Base-by-base conservation (phyloP, 2,888 invertebrate genomes). In the Melanotus villosus region DNA sequence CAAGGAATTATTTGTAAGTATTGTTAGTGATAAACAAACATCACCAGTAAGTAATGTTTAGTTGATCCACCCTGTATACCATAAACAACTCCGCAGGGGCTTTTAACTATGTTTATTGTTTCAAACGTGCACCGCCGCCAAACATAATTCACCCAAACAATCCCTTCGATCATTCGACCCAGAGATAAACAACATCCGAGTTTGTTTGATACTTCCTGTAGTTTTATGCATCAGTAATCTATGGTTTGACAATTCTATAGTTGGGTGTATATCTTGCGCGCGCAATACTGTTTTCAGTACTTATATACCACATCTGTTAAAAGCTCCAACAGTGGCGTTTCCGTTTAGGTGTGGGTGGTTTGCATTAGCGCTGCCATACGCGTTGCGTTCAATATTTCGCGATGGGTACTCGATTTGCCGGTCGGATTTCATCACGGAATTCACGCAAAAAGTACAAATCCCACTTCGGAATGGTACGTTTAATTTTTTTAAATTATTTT, bases 251-350 rank as follows among this genome's bases (percentile, higher is more conserved):
- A 63, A 50, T 32, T 69, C 69, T 69, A 30, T 65, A 60, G 69
- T 65, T 69, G 69, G 69, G 69, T 69, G 69, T 69, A 69, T 41
- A 34, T 52, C 59, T 45, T 69, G 69, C 69, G 69, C 69, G 54
- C 69, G 69, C 69, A 69, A 34, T 32, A 32, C 58, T 41, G 19
- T 14, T 58, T 65, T 43, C 43, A 12, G 21, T 45, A 38, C 69
- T 59, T 69, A 69, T 65, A 65, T 10, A 65, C 52, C 41, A 52
- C 64, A 32, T 64, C 59, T 58, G 30, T 36, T 56, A 58, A 67
- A n/a, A 57, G 57, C 57, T 68, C 57, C 21, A 58, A 58, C 63
- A 68, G 68, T 68, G 58, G 57, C 58, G 63, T 12, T 63, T 52
- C 57, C 14, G 30, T 43, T 6, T 19, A 1, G 47, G 7, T 10